Base-by-base conservation (phyloP, 2,797 vertebrate genomes). In the Diplodus sargus region DNA sequence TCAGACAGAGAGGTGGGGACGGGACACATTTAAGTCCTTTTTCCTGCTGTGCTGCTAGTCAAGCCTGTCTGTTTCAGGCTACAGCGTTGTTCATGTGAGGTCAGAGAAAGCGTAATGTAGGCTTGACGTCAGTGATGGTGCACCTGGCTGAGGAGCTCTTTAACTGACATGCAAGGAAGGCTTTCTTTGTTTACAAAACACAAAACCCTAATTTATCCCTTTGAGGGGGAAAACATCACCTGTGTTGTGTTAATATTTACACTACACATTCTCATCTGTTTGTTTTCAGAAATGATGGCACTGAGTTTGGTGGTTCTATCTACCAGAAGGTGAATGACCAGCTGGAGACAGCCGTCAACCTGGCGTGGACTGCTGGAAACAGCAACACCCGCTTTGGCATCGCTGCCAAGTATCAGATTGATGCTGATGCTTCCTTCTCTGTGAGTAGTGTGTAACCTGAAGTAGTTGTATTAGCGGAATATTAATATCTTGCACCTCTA, bases 371-470 rank as follows among this genome's bases (percentile, higher is more conserved):
- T 22, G 97, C 98, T 0, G 98, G 98, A 20, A 99, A 99, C 79
- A 99, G 97, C 93, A 99, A 99, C 95, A 99, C 98, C 18, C 97
- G 97, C 92, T 99, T 99, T 14, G 98, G 98, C 89, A 98, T 99
- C 67, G 97, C 97, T 22, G 97, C 98, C 88, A 99, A 99, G 90
- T 99, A 99, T 82, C 97, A 98, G 94, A 97, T 99, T 16, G 98
- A 99, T 82, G 80, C 96, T 1, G 97, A 99, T 4, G 97, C 97
- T 60, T 96, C 97, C 63, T 99, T 99, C 91, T 98, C 97, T 83
- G 98, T 99, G 92, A 94, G 97, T 96, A 68, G 1, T 4, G 58
- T 43, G 17, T n/a, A 8, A 70, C 49, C 70, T 34, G 8, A 10
- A 25, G 28, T n/a, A 28, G 13, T 25, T 4, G 17, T 5, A 9